Percentiles rank a stretch among this genome's conserved stretches.
phyloP scores from a whole-genome alignment of 2,113 vertebrate genomes.

The Apeltes quadracus region DNA sequence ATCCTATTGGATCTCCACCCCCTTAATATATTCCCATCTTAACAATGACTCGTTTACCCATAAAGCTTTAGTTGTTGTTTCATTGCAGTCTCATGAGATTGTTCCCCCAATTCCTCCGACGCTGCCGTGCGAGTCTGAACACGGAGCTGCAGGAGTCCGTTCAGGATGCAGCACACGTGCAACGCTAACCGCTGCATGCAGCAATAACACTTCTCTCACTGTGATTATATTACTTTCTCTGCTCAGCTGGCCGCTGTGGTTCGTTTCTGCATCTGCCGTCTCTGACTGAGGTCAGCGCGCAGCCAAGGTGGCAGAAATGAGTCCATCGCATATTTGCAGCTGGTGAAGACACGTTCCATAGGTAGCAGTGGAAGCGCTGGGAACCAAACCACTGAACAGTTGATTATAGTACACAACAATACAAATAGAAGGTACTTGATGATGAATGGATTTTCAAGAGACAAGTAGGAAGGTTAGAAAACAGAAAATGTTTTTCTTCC shows the following conservation, averaged over 20 bases:
- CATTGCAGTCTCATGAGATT: conserved; percentile 20
- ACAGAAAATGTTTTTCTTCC: background rate
- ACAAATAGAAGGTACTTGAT: background rate
- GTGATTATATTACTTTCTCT: conserved; percentile 9
- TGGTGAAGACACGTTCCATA: background rate
- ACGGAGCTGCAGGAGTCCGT: conserved; percentile 30
- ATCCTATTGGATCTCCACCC: conserved; percentile 19
- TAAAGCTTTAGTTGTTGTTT: conserved; percentile 34
- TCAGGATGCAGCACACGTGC: conserved; percentile 21
- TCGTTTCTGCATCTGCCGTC: background rate
- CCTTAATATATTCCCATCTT: conserved; percentile 43
- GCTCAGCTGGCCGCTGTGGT: conserved; percentile 7
- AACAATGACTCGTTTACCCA: conserved; percentile 35
- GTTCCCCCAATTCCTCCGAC: background rate
- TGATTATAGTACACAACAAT: background rate
- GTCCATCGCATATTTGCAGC: background rate
- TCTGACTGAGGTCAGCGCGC: background rate
- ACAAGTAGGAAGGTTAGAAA: background rate
- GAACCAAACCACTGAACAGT: no score
- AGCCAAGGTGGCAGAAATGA: no score
- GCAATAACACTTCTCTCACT: conserved; percentile 20
- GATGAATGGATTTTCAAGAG: background rate
- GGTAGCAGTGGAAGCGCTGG: background rate
- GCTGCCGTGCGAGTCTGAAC: conserved; percentile 12
- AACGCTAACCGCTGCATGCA: conserved; percentile 14